Percentiles rank a stretch among this genome's conserved stretches.
phyloP scores from a whole-genome alignment of 2,113 vertebrate species.

The Ophiodon elongatus region DNA sequence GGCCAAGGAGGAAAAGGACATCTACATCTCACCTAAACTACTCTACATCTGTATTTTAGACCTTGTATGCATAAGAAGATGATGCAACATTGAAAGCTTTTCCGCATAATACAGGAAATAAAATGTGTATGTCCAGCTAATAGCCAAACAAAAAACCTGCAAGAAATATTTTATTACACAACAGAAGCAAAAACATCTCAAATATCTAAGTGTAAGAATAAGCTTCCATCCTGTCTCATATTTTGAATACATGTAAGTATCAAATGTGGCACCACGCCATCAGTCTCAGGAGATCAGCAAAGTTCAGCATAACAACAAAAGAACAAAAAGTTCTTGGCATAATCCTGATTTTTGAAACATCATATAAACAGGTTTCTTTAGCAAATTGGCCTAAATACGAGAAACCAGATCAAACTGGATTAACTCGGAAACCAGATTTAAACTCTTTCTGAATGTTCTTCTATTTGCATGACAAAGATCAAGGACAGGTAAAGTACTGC shows the following conservation, averaged over 20 bases:
- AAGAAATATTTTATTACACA: neutral
- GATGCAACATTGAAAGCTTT: constrained; percentile 3
- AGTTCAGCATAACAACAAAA: neutral
- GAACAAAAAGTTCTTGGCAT: neutral
- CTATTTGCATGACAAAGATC: neutral
- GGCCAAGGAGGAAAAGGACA: constrained; percentile 17
- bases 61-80: constrained; percentile 6
- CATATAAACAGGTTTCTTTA: neutral
- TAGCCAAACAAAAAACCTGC: neutral
- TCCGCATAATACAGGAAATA: neutral
- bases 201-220: neutral
- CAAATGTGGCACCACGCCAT: neutral
- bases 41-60: constrained; percentile 6
- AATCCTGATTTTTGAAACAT: neutral
- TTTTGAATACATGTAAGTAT: neutral
- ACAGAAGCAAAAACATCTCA: neutral
- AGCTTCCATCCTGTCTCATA: neutral
- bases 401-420: neutral
- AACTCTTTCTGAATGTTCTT: neutral
- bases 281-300: neutral
- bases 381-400: neutral
- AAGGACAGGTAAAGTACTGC: neutral
- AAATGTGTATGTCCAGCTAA: neutral
- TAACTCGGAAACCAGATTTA: neutral
- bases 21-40: constrained; percentile 33